Evolutionary conservation across 2,797 vertebrate genomes (phyloP).

Genomic region (Pseudomugil tenellus): DNA sequence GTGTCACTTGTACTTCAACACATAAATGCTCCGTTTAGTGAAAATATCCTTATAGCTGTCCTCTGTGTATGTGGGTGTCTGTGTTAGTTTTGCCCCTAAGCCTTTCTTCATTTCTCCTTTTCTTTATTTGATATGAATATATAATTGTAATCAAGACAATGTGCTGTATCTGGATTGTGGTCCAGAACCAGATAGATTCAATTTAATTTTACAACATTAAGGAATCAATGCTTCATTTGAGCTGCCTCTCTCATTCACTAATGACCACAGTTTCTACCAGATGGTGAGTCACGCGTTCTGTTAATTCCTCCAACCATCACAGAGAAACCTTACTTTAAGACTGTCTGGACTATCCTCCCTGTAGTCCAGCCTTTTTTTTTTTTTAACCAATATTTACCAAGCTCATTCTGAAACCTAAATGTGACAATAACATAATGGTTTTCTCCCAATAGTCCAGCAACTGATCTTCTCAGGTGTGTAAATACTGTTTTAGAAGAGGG

Average conservation of each 20-base stretch:
- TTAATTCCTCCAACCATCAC: slow-evolving; percentile 1
- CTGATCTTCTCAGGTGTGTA: no score
- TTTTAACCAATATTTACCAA: no score
- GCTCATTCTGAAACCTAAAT: no score
- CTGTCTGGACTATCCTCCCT: no score
- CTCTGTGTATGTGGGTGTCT: not conserved
- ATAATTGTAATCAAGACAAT: not conserved
- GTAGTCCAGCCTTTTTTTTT: no score
- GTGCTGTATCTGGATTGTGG: not conserved
- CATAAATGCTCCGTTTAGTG: not conserved
- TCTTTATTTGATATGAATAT: not conserved
- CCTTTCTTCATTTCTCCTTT: not conserved
- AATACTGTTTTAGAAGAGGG: no score
- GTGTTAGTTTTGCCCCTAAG: not conserved
- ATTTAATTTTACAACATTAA: slow-evolving; percentile 1
- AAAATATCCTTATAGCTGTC: not conserved
- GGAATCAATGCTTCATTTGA: not conserved
- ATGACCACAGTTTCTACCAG: slow-evolving; percentile 3
- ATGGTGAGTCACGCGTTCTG: not conserved
- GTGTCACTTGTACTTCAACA: not conserved
- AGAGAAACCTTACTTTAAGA: not conserved
- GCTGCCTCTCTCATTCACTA: not conserved
- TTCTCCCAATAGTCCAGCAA: no score
- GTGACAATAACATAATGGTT: no score
- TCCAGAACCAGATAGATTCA: slow-evolving; percentile 1